A percentile compares a stretch with the other conserved stretches of the same genome.
phyloP scores from a whole-genome alignment of 1,140 invertebrate genomes.

The Melanaphis sacchari region DNA sequence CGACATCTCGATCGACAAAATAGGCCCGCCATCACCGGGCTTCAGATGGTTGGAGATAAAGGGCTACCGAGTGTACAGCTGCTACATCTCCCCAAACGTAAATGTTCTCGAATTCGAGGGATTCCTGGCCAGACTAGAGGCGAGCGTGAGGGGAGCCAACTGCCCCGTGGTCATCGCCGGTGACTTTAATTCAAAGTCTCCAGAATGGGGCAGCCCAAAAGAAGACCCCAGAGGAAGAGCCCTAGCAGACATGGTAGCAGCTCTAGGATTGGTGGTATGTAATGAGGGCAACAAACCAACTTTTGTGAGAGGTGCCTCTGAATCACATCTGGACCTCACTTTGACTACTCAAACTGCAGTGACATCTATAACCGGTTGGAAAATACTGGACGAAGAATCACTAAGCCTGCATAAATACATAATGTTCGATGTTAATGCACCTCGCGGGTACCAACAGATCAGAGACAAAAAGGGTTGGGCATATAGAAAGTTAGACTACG shows the following conservation, averaged over 20 bases:
- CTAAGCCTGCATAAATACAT: not conserved
- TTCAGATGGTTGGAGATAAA: too few species aligned
- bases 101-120: not conserved
- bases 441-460: too few species aligned
- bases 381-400: not conserved
- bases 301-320: not conserved
- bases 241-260: too few species aligned
- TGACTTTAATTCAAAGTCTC: not conserved
- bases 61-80: too few species aligned
- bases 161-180: not conserved
- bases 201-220: too few species aligned
- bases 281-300: not conserved
- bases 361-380: not conserved
- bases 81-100: too few species aligned
- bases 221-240: too few species aligned
- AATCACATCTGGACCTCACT: not conserved
- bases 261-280: not conserved
- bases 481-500: too few species aligned
- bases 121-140: rapidly evolving
- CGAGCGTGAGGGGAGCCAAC: not conserved
- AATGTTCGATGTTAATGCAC: too few species aligned
- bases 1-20: too few species aligned
- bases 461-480: too few species aligned
- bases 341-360: not conserved
- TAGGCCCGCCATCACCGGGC: too few species aligned